Percentiles rank a stretch among this genome's conserved stretches.
Conservation (phyloP, 1,140 invertebrate genomes). For the Paramacrobiotus metropolitanus region DNA sequence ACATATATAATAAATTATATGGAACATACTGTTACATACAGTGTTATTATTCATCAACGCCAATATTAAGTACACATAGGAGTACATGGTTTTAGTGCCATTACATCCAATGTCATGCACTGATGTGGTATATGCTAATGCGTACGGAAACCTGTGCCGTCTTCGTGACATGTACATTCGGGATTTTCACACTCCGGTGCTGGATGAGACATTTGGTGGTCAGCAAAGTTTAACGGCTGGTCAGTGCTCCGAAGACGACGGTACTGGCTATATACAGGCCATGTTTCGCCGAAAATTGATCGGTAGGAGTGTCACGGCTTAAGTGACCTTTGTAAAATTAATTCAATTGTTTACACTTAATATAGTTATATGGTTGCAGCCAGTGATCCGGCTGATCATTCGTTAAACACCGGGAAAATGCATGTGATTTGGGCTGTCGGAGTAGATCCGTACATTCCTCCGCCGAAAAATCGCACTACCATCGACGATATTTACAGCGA, state of each 20-base stretch:
- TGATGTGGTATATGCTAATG: slow-evolving; percentile 67
- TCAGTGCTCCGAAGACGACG: slow-evolving; percentile 56
- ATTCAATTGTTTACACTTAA: too few relatives aligned
- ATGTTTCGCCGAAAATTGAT: slow-evolving; percentile 50
- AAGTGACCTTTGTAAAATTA: too few relatives aligned
- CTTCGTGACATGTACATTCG: slow-evolving; percentile 75
- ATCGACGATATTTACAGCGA: slow-evolving; percentile 43
- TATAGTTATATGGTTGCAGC: slow-evolving; percentile 23
- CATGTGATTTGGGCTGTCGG: slow-evolving; percentile 83
- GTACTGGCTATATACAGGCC: slow-evolving; percentile 46
- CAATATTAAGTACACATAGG: too few relatives aligned
- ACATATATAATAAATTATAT: too few relatives aligned
- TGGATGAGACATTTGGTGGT: slow-evolving; percentile 66
- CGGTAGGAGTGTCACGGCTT: too few relatives aligned
- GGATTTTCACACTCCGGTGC: slow-evolving; percentile 60
- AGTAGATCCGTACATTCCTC: slow-evolving; percentile 30
- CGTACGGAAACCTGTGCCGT: slow-evolving; percentile 45
- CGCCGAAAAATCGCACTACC: slow-evolving; percentile 27
- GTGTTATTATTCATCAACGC: too few relatives aligned
- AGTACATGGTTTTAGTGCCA: too few relatives aligned
- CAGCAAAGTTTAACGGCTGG: slow-evolving; percentile 62
- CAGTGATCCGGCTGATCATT: slow-evolving; percentile 54
- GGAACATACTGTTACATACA: too few relatives aligned
- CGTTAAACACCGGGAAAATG: slow-evolving; percentile 51
- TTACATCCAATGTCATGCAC: slow-evolving; percentile 84